Percentiles rank a stretch among this genome's conserved stretches.
phyloP scores from a whole-genome alignment of 2,888 invertebrate genomes.

The Meliscaeva auricollis region DNA sequence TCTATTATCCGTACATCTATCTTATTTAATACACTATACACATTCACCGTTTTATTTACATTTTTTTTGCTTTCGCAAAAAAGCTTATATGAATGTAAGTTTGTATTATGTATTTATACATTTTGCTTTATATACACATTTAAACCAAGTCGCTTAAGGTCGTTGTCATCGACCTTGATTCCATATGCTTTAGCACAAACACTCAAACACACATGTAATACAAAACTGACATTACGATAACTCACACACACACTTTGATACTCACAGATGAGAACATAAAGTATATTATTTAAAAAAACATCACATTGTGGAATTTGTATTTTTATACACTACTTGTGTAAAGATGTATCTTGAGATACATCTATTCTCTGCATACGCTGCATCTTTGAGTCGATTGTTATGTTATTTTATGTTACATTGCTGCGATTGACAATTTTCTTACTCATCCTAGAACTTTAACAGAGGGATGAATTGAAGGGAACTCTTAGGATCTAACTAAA shows the following conservation, averaged over 20 bases:
- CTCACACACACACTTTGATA: background rate
- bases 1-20: conserved; percentile 48
- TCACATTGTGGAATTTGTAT: conserved; percentile 53
- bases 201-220: conserved; percentile 23
- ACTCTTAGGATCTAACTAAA: background rate
- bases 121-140: conserved; percentile 46
- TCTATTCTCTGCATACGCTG: conserved; percentile 30
- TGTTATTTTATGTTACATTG: conserved; percentile 32
- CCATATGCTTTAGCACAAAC: conserved; percentile 56
- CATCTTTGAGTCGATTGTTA: conserved; percentile 40
- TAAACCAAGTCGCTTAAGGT: conserved; percentile 73
- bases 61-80: conserved; percentile 24
- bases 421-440: conserved; percentile 34
- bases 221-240: conserved; percentile 20
- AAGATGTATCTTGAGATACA: conserved; percentile 19
- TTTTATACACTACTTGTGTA: background rate
- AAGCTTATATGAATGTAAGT: conserved; percentile 22
- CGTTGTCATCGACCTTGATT: conserved; percentile 77
- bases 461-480: background rate
- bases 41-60: conserved; percentile 11
- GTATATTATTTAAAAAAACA: conserved; percentile 27
- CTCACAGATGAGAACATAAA: conserved; percentile 1
- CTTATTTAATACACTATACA: conserved; percentile 33
- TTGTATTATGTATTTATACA: conserved; percentile 11
- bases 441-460: background rate